These are phyloP conservation scores for Aurelia sp. DNA, from an alignment of 30 jellyfish, hydroid and myxozoan genomes.

Conservation along the genomic window DNA sequence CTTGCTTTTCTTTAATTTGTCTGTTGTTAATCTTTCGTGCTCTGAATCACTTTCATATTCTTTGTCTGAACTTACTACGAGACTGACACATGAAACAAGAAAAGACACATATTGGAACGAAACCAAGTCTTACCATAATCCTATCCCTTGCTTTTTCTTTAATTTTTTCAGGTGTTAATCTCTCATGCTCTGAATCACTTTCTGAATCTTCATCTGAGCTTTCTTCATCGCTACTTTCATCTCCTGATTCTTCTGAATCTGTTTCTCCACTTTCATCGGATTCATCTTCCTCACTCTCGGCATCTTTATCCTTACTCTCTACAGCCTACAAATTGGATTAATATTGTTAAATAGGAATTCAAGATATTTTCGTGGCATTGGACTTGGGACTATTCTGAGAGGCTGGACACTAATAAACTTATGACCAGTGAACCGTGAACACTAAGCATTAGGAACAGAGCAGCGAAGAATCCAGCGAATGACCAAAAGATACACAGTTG, in stretches of 20 bases:
- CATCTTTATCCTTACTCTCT: neutral
- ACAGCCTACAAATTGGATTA: neutral
- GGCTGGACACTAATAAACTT: too few relatives aligned
- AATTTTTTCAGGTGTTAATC: slow-evolving; percentile 83
- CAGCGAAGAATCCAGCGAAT: too few relatives aligned
- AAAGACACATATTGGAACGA: too few relatives aligned
- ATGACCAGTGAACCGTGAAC: too few relatives aligned
- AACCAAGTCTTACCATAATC: slow-evolving; percentile 60
- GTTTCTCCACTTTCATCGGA: slow-evolving; percentile 32
- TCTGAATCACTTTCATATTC: slow-evolving; percentile 80
- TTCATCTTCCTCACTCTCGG: slow-evolving; percentile 5
- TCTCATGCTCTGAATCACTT: slow-evolving; percentile 75
- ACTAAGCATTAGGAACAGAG: too few relatives aligned
- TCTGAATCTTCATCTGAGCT: slow-evolving; percentile 63
- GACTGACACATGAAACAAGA: too few relatives aligned
- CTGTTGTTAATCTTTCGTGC: slow-evolving; percentile 75
- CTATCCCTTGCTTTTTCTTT: slow-evolving; percentile 82
- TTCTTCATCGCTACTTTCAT: slow-evolving; percentile 56
- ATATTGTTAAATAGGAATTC: too few relatives aligned
- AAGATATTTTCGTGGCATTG: too few relatives aligned
- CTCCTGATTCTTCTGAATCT: slow-evolving; percentile 45
- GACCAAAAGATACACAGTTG: too few relatives aligned
- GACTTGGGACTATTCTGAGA: too few relatives aligned
- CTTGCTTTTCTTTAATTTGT: slow-evolving; percentile 75
- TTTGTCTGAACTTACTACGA: slow-evolving; percentile 30